Evolutionary conservation across 2,113 vertebrate genomes (phyloP), one percentile per base, ranked within the genome.

Genomic region (Anhinga rufa): DNA sequence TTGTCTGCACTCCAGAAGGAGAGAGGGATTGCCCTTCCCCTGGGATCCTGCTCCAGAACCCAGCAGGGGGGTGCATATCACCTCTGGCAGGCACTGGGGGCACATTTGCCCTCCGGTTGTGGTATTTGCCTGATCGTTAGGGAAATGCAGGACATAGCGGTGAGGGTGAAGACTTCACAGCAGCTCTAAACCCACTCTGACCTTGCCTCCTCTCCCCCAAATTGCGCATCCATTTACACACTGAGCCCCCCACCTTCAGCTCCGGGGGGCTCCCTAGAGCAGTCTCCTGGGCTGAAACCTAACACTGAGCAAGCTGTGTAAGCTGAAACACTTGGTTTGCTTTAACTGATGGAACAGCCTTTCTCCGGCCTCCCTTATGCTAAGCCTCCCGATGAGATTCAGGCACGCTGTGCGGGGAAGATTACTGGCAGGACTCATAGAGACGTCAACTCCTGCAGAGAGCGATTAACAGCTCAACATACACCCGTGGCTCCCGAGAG

Each of bases 51-150:
- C 51, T 86, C 64, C 24, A 54, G 92, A 89, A 61, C 26, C 24
- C 76, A 20, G 26, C 0, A 1, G 13, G 9, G 38, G 8, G 4
- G 3, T 19, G 31, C 7, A 8, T 10, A 12, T 70, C 0, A 0
- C 36, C 38, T 65, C 65, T 60, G 40, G 10, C 31, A 26, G 13
- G 13, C 12, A 17, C 1, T 44, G 9, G 34, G 34, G 16, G 6
- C 17, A 57, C 32, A 6, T 88, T 72, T 86, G 25, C 65, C 19
- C 29, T 54, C 60, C n/a, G 36, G 7, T 5, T 54, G 51, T 46
- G 46, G 15, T 6, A 1, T 58, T 66, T 66, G 13, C 34, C 13
- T 51, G 20, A 76, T 52, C 36, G 24, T 17, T 36, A 38, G 62
- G 52, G 52, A 86, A 88, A 65, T 4, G 6, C 34, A 77, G 40